Conservation (phyloP, 2,113 vertebrate species). For the Calyptommatus sinebrachiatus region DNA sequence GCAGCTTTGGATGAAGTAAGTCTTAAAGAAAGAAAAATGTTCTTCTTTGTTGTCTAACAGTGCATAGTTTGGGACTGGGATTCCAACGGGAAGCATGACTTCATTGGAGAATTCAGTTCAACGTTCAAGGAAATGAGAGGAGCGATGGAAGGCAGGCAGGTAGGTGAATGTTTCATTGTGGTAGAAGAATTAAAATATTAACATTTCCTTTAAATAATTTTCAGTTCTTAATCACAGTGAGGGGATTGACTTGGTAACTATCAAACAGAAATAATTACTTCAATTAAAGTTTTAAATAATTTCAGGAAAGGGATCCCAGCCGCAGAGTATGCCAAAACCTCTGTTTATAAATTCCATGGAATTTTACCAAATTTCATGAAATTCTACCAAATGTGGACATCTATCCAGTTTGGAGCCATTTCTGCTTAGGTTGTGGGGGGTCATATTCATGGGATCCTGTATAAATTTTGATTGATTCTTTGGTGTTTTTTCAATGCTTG, state of each 20-base stretch:
- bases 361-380: background rate
- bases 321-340: background rate
- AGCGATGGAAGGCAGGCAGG: slow-evolving; percentile 94
- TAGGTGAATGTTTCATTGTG: slow-evolving; percentile 46
- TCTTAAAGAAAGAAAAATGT: background rate
- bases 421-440: no score
- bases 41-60: slow-evolving; percentile 67
- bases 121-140: slow-evolving; percentile 95
- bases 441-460: background rate
- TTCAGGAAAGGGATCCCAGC: background rate
- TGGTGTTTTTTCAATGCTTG: background rate
- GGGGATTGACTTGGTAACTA: background rate
- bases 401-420: background rate
- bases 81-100: slow-evolving; percentile 97
- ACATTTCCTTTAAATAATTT: background rate
- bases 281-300: background rate
- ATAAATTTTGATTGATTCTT: background rate
- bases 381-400: background rate
- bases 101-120: slow-evolving; percentile 92
- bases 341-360: background rate
- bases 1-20: background rate
- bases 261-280: background rate
- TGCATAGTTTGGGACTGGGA: slow-evolving; percentile 99
- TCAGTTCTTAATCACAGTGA: background rate
- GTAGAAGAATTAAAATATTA: background rate